These are phyloP conservation scores for Dryococelus australis DNA, from an alignment of 2,888 invertebrate species.

Conservation along the genomic window DNA sequence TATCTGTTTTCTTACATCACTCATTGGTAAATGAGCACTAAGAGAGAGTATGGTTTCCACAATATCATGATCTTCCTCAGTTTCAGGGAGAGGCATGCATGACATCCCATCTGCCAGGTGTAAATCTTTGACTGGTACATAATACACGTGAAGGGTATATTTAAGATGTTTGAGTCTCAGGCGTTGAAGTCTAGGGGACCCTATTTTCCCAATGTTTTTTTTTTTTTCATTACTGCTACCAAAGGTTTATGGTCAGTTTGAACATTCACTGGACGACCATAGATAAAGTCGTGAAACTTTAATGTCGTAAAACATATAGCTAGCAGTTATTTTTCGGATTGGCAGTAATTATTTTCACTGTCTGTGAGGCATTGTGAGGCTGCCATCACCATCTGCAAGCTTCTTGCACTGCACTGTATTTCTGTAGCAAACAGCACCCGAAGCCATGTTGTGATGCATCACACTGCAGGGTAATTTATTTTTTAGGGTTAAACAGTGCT, in stretches of 20 bases:
- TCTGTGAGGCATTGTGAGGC: neutral
- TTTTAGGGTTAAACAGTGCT: neutral
- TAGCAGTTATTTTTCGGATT: neutral
- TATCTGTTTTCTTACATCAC: too few relatives aligned
- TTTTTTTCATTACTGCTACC: neutral
- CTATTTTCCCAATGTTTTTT: neutral
- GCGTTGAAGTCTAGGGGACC: neutral
- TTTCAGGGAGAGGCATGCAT: neutral
- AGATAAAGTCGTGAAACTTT: too few relatives aligned
- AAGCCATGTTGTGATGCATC: too few relatives aligned
- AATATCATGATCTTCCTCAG: neutral
- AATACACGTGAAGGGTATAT: neutral
- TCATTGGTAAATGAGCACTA: neutral
- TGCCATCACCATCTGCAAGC: neutral
- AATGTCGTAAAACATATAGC: neutral
- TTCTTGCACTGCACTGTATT: neutral
- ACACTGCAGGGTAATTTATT: neutral
- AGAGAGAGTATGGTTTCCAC: neutral
- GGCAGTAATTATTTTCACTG: neutral
- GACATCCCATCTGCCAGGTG: neutral
- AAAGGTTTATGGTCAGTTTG: neutral
- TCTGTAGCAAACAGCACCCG: neutral
- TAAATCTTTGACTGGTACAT: neutral
- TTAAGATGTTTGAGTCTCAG: neutral
- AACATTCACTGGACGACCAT: neutral